Percentiles rank a stretch among this genome's conserved stretches.
phyloP scores from a whole-genome alignment of 2,888 invertebrate species.

The Macropis europaea region DNA sequence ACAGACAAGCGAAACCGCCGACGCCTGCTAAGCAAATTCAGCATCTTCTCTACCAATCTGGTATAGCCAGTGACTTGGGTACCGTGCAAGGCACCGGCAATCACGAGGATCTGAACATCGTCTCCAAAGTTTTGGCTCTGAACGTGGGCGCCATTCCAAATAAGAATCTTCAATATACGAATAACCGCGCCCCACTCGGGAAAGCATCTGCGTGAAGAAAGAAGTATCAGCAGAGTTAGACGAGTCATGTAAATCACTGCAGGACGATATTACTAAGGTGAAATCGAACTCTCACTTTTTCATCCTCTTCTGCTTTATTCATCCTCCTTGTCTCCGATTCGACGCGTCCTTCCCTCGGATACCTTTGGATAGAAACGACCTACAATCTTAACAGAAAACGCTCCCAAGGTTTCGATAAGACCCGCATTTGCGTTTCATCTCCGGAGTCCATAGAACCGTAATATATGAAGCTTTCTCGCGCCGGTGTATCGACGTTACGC shows the following conservation, averaged over 20 bases:
- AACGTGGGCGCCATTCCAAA: constrained; percentile 86
- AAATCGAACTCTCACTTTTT: constrained; percentile 66
- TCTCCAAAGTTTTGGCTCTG: constrained; percentile 89
- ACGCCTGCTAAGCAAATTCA: constrained; percentile 84
- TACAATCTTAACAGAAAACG: neutral
- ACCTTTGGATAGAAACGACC: neutral
- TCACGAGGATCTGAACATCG: constrained; percentile 89
- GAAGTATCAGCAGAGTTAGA: constrained; percentile 36
- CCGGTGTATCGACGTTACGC: too few relatives aligned
- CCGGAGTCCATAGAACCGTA: neutral
- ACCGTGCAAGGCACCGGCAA: constrained; percentile 76
- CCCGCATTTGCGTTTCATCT: neutral
- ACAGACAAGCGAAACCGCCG: constrained; percentile 36
- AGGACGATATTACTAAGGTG: constrained; percentile 66
- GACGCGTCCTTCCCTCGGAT: neutral
- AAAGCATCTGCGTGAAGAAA: constrained; percentile 54
- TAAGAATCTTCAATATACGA: constrained; percentile 62
- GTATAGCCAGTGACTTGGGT: constrained; percentile 81
- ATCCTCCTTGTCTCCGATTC: neutral
- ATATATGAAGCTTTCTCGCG: too few relatives aligned
- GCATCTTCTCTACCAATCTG: constrained; percentile 85
- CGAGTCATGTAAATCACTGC: constrained; percentile 64
- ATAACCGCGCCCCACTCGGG: constrained; percentile 37
- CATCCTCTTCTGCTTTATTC: constrained; percentile 7
- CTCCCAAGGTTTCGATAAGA: neutral